These are phyloP conservation scores for Drosophila mercatorum DNA, from an alignment of 2,888 invertebrate genomes.

Conservation along the genomic window DNA sequence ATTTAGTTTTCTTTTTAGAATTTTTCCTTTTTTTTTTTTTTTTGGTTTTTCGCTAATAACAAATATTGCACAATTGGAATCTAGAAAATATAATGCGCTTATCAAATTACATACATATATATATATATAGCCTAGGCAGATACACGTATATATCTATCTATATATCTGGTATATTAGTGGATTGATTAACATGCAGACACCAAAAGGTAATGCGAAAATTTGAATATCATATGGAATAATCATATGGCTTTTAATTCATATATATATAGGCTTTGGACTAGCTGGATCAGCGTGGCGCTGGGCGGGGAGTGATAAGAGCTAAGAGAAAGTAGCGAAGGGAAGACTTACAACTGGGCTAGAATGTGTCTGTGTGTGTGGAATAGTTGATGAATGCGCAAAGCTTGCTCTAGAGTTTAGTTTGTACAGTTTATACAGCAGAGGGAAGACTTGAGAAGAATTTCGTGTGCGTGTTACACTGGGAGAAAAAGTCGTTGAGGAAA, in stretches of 20 bases:
- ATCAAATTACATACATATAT: constrained; percentile 57
- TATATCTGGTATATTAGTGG: constrained; percentile 52
- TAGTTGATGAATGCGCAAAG: not conserved
- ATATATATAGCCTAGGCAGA: constrained; percentile 49
- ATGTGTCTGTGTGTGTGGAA: not conserved
- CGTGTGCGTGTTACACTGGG: constrained; percentile 2
- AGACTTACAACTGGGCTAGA: constrained; percentile 23
- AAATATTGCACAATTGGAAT: constrained; percentile 76
- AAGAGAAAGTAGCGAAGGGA: constrained; percentile 22
- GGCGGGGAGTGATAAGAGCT: constrained; percentile 8
- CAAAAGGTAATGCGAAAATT: constrained; percentile 67
- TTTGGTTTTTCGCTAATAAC: constrained; percentile 59
- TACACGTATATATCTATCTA: constrained; percentile 18
- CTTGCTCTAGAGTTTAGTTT: constrained; percentile 30
- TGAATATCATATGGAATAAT: constrained; percentile 58
- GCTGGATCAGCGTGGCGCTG: constrained; percentile 29
- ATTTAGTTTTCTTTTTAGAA: constrained; percentile 11
- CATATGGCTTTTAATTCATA: constrained; percentile 36
- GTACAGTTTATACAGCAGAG: constrained; percentile 42
- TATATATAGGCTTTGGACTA: constrained; percentile 16
- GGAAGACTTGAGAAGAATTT: constrained; percentile 37
- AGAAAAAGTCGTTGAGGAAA: constrained; percentile 3
- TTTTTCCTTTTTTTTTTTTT: constrained; percentile 1
- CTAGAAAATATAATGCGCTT: constrained; percentile 73
- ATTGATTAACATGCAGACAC: constrained; percentile 73